Evolutionary conservation across 1,140 invertebrate species (phyloP).

Genomic region (Ectropis grisescens): DNA sequence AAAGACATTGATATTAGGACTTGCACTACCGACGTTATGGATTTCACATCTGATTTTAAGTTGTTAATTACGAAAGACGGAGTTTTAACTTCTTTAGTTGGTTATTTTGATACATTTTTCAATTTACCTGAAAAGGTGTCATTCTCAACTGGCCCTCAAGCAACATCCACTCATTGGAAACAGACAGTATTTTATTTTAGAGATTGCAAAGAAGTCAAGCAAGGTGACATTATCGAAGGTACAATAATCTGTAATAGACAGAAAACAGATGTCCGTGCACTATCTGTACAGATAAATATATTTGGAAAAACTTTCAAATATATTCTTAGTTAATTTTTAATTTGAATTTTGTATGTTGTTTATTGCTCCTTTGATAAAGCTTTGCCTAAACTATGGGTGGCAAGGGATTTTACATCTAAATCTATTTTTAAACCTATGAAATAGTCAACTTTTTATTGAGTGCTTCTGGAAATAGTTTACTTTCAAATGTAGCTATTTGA

Average conservation of each 20-base stretch:
- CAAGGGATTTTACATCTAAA: too few species aligned
- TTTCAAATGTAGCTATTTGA: too few species aligned
- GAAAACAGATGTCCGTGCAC: slow-evolving; percentile 52
- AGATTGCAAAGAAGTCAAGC: slow-evolving; percentile 77
- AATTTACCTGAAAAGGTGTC: slow-evolving; percentile 77
- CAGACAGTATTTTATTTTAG: slow-evolving; percentile 93
- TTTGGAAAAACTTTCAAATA: slow-evolving; percentile 64
- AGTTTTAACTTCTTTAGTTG: slow-evolving; percentile 88
- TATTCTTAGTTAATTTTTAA: slow-evolving; percentile 55
- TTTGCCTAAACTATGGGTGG: too few species aligned
- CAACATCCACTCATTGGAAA: slow-evolving; percentile 94
- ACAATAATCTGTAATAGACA: slow-evolving; percentile 73
- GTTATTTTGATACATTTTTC: slow-evolving; percentile 94
- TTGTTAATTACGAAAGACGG: slow-evolving; percentile 80
- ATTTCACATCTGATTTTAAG: slow-evolving; percentile 85
- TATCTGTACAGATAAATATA: slow-evolving; percentile 52
- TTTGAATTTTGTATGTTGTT: neutral
- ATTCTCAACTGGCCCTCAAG: slow-evolving; percentile 82
- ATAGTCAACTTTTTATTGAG: too few species aligned
- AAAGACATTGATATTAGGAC: slow-evolving; percentile 85
- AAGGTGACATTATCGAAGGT: slow-evolving; percentile 80
- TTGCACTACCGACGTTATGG: slow-evolving; percentile 84
- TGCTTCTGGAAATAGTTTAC: too few species aligned
- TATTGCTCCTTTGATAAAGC: too few species aligned
- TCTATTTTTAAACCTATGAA: too few species aligned